A percentile compares a stretch with the other conserved stretches of the same genome.
These are phyloP conservation scores for Tadarida brasiliensis DNA, from an alignment of 2,797 vertebrate species.

Conservation along the genomic window DNA sequence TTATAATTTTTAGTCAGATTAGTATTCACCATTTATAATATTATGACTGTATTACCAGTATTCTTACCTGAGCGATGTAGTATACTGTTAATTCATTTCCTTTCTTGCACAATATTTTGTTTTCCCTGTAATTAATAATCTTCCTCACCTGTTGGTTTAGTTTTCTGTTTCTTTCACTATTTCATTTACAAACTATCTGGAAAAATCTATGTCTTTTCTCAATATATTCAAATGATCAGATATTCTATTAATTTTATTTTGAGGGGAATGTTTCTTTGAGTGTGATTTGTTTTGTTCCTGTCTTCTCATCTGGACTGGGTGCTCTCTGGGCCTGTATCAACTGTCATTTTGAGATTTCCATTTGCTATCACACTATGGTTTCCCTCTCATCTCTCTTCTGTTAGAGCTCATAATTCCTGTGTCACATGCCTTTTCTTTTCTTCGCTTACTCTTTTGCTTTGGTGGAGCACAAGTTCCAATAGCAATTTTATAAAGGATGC, in stretches of 20 bases:
- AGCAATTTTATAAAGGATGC: background rate
- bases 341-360: background rate
- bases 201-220: background rate
- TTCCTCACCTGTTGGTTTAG: background rate
- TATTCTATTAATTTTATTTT: background rate
- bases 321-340: background rate
- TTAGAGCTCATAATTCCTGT: background rate
- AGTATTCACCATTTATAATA: background rate
- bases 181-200: background rate
- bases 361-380: background rate
- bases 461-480: background rate
- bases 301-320: background rate
- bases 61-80: background rate
- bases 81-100: background rate
- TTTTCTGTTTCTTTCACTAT: background rate
- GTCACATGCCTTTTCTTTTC: background rate
- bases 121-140: background rate
- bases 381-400: background rate
- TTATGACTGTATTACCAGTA: background rate
- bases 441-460: background rate
- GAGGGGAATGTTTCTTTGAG: background rate
- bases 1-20: background rate
- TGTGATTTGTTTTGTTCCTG: background rate
- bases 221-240: background rate
- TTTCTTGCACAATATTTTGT: slow-evolving; percentile 22